Conservation (phyloP, 64 coral and sea anemone species). For the Porites lutea region DNA sequence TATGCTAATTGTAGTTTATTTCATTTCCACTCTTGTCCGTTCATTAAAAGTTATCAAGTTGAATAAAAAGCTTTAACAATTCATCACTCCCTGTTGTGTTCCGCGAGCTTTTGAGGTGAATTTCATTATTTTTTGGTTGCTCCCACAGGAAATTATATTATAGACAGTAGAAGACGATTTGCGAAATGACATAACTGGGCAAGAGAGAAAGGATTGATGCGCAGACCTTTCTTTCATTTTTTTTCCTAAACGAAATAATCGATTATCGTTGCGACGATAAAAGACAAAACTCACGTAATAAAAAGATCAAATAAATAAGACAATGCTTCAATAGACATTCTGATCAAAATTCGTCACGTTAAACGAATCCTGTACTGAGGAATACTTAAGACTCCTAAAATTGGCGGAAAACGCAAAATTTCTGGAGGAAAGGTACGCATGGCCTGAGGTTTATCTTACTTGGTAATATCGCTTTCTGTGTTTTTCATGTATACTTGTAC, state of each 20-base stretch:
- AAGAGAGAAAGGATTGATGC: background rate
- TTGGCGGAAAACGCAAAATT: background rate
- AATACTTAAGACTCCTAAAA: background rate
- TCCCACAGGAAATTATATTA: slow-evolving; percentile 35
- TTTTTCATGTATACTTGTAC: slow-evolving; percentile 50
- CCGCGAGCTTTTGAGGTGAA: slow-evolving; percentile 32
- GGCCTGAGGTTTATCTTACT: slow-evolving; percentile 28
- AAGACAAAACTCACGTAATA: slow-evolving; percentile 33
- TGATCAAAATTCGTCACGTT: background rate
- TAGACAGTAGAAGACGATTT: background rate
- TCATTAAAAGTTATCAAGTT: slow-evolving; percentile 62
- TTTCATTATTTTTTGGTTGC: slow-evolving; percentile 1
- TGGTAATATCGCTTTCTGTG: slow-evolving; percentile 37
- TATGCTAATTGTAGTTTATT: slow-evolving; percentile 42
- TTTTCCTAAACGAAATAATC: background rate
- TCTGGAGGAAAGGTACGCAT: background rate
- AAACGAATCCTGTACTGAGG: background rate
- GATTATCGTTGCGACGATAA: slow-evolving; percentile 1
- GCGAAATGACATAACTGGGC: background rate
- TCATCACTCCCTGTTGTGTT: slow-evolving; percentile 38
- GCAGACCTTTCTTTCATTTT: background rate
- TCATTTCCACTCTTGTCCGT: slow-evolving; percentile 30
- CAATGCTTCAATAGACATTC: slow-evolving; percentile 1
- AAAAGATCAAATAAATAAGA: slow-evolving; percentile 22
- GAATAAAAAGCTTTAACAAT: slow-evolving; percentile 56